Evolutionary conservation across 2,888 invertebrate species (phyloP), one percentile per base, ranked within the genome.

Genomic region (Drosophila gaucha): DNA sequence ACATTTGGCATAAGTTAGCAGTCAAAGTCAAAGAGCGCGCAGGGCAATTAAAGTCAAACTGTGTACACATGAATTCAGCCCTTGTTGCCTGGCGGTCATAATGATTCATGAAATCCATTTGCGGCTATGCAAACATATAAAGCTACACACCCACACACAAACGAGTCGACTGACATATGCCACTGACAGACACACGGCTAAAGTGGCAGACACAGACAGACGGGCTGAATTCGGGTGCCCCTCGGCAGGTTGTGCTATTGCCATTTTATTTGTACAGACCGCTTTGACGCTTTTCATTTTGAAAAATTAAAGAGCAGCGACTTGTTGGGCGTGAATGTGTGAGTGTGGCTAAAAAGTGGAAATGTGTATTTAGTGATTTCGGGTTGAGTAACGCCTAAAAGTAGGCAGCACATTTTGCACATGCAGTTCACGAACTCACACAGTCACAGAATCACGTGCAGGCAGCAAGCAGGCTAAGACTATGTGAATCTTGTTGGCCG

Each of bases 81-180:
- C 46, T 65, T 58, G 52, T 31, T 51, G 79, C 49, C 67, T 59
- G 75, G 36, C 63, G 51, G 58, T 56, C 59, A 60, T 72, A 71
- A 71, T 68, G 62, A 59, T 70, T 75, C 64, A 68, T 68, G 79
- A 66, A 68, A 77, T 76, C 67, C 76, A 79, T 77, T 79, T 77
- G 77, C 50, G 58, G 63, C 55, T 68, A 63, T 67, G 64, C 62
- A 71, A 77, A 79, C 72, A 75, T 28, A 56, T 56, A 65, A 59
- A 58, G 38, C 52, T 39, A 50, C 43, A 58, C 28, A 51, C 28
- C 54, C 31, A 55, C 52, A 52, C 36, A 16, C 28, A 39, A 9
- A 14, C 4, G 18, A 16, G n/a, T n/a, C n/a, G n/a, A n/a, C n/a
- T n/a, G n/a, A n/a, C n/a, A n/a, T n/a, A n/a, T 47, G 24, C 35